These are phyloP conservation scores for Oeneis ivallda DNA, from an alignment of 2,888 invertebrate species.

Conservation along the genomic window DNA sequence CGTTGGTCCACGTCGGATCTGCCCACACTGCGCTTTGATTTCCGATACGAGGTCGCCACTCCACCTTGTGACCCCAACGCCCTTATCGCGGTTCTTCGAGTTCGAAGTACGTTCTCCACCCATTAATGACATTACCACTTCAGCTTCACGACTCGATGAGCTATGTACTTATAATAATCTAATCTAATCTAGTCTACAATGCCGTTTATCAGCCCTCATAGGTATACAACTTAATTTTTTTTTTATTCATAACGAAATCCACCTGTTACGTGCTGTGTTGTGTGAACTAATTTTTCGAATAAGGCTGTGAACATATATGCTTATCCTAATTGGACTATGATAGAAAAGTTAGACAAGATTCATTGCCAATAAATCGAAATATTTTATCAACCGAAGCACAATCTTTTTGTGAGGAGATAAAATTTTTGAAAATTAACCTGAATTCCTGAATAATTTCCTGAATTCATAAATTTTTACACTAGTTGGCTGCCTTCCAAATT, in stretches of 20 bases:
- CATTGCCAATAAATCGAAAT: neutral
- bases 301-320: constrained; percentile 8
- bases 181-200: no score
- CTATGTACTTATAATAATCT: no score
- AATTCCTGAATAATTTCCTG: constrained; percentile 2
- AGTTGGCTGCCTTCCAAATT: constrained; percentile 11
- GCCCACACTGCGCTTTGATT: no score
- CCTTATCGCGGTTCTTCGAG: no score
- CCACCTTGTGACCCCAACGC: no score
- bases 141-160: no score
- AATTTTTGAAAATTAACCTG: neutral
- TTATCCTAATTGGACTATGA: neutral
- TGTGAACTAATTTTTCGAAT: constrained; percentile 19
- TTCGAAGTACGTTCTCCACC: no score
- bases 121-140: no score
- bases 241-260: constrained; percentile 12
- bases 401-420: no score
- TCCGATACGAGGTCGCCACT: no score
- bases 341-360: neutral
- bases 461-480: neutral
- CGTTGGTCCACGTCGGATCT: no score
- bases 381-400: no score
- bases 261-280: constrained; percentile 26
- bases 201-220: neutral
- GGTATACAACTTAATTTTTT: neutral